Evolutionary conservation across 1,140 invertebrate species (phyloP).

Genomic region (Sipha flava): DNA sequence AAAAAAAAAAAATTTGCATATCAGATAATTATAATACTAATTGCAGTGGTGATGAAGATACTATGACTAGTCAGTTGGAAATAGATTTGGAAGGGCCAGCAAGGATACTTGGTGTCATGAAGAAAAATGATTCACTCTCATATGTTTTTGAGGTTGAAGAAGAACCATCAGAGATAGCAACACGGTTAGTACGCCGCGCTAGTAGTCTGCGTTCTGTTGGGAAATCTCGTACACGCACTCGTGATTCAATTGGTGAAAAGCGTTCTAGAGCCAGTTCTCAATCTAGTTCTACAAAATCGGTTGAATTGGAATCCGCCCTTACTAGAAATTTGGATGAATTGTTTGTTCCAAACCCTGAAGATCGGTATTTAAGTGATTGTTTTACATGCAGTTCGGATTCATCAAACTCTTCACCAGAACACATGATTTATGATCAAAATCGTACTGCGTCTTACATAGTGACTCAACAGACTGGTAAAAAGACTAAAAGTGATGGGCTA

Average conservation of each 20-base stretch:
- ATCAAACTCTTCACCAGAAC: constrained; percentile 10
- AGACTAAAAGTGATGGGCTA: neutral
- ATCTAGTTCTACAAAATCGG: neutral
- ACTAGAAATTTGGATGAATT: neutral
- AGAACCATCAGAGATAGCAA: constrained; percentile 49
- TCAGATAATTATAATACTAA: too few species aligned
- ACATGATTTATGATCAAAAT: neutral
- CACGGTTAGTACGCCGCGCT: constrained; percentile 39
- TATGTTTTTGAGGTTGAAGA: constrained; percentile 74
- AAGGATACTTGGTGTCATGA: constrained; percentile 66
- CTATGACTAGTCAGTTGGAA: neutral
- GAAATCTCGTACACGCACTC: neutral
- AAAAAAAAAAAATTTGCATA: neutral
- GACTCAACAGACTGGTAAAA: neutral
- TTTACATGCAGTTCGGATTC: constrained; percentile 4
- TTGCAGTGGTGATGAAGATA: constrained; percentile 13
- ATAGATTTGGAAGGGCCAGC: constrained; percentile 34
- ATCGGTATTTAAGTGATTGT: neutral
- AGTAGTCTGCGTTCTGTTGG: constrained; percentile 35
- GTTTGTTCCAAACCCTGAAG: neutral
- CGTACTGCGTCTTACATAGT: neutral
- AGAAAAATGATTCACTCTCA: constrained; percentile 72
- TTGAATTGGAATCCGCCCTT: neutral
- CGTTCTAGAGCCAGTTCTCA: neutral
- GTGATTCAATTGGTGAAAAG: neutral